These are phyloP conservation scores for Ctenochaetus hawaiiensis DNA, from an alignment of 2,797 vertebrate genomes.

Conservation along the genomic window DNA sequence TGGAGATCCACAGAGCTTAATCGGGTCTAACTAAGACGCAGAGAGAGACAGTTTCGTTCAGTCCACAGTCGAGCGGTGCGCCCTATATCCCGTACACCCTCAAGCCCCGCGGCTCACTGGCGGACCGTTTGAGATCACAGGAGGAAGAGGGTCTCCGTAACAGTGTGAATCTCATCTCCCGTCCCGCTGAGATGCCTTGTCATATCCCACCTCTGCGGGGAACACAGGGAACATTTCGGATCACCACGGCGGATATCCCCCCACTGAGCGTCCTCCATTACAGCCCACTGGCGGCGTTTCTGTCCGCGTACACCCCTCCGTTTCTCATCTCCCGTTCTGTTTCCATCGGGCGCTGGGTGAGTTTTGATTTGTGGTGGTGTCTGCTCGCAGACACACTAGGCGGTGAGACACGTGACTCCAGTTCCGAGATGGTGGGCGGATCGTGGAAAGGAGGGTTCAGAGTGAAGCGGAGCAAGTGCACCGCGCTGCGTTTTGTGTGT, in stretches of 20 bases:
- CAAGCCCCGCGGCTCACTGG: conserved; percentile 52
- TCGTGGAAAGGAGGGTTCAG: conserved; percentile 77
- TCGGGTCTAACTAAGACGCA: conserved; percentile 1
- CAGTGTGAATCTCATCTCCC: conserved; percentile 67
- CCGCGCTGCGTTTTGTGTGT: conserved; percentile 45
- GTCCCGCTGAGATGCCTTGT: conserved; percentile 38
- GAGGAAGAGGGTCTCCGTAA: conserved; percentile 41
- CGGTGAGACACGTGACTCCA: conserved; percentile 82
- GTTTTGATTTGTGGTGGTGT: conserved; percentile 79
- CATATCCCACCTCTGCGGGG: conserved; percentile 39
- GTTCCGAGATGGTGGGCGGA: conserved; percentile 81
- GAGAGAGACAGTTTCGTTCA: background rate
- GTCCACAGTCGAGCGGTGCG: conserved; percentile 40
- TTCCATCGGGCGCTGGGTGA: conserved; percentile 68
- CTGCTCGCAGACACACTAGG: conserved; percentile 71
- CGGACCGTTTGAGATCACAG: conserved; percentile 63
- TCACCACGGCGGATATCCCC: conserved; percentile 7
- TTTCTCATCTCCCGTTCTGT: conserved; percentile 38
- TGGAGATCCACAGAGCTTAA: conserved; percentile 17
- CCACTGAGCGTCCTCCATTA: conserved; percentile 16
- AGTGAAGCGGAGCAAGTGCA: conserved; percentile 77
- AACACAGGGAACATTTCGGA: conserved; percentile 17
- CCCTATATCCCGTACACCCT: conserved; percentile 49
- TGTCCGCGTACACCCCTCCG: conserved; percentile 36
- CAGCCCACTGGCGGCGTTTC: conserved; percentile 32